Conservation (phyloP, 2,113 vertebrate species). For the Porphyrio hochstetteri region DNA sequence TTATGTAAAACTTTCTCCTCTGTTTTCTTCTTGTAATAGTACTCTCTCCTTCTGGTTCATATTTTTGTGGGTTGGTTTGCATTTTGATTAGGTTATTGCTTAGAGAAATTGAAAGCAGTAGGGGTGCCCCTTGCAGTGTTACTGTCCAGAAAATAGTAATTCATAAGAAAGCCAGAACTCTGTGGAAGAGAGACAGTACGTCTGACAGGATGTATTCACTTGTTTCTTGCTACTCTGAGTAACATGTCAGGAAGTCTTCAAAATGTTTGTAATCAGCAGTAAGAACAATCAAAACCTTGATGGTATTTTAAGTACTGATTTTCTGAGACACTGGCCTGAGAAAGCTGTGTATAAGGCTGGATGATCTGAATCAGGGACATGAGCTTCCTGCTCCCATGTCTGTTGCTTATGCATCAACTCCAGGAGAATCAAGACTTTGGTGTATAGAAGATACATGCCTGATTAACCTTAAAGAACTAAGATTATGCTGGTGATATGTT, state of each 20-base stretch:
- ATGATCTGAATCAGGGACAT: neutral
- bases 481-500: neutral
- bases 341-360: neutral
- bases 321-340: neutral
- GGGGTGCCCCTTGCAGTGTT: neutral
- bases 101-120: neutral
- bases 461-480: neutral
- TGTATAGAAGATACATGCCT: neutral
- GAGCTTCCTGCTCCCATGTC: neutral
- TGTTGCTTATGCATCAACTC: neutral
- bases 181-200: neutral
- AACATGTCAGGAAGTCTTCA: neutral
- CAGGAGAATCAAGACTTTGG: neutral
- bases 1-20: neutral
- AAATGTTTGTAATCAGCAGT: neutral
- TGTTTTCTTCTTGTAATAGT: neutral
- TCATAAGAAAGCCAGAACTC: neutral
- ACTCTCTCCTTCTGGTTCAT: neutral
- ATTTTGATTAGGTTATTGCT: neutral
- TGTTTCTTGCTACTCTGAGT: neutral
- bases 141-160: neutral
- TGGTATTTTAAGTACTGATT: neutral
- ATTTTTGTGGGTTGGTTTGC: neutral
- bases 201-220: neutral
- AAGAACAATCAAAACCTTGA: neutral